Conservation (phyloP, 2,888 invertebrate species). For the Gnatocerus cornutus region DNA sequence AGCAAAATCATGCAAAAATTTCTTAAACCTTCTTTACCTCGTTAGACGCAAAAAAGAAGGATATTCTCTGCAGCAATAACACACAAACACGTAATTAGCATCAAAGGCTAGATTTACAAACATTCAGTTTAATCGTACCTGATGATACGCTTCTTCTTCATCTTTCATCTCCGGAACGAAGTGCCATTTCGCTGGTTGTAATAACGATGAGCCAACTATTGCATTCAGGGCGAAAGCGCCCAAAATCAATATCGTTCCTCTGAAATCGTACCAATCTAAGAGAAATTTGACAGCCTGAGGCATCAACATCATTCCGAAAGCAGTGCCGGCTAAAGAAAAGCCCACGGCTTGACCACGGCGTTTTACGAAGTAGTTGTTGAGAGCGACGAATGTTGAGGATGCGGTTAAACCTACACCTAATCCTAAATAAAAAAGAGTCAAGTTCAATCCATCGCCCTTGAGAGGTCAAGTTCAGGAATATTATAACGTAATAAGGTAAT, state of each 20-base stretch:
- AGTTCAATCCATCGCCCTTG: too few relatives aligned
- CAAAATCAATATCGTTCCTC: constrained; percentile 80
- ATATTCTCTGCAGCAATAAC: constrained; percentile 67
- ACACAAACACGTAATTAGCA: constrained; percentile 26
- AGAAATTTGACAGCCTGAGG: constrained; percentile 82
- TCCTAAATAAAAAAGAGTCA: constrained; percentile 72
- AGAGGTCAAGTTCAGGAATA: not conserved
- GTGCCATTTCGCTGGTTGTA: constrained; percentile 84
- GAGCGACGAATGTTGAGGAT: constrained; percentile 84
- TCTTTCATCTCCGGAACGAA: constrained; percentile 76
- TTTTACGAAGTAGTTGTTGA: constrained; percentile 85
- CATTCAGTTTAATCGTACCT: constrained; percentile 60
- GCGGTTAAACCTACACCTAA: constrained; percentile 85
- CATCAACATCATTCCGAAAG: constrained; percentile 86
- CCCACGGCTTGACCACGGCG: constrained; percentile 87
- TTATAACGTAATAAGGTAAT: too few relatives aligned
- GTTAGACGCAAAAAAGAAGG: constrained; percentile 69
- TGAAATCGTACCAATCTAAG: constrained; percentile 77
- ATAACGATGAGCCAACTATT: constrained; percentile 78
- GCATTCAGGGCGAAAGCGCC: constrained; percentile 81
- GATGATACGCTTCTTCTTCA: constrained; percentile 71
- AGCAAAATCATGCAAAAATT: constrained; percentile 16
- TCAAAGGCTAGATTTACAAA: not conserved
- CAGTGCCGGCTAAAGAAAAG: constrained; percentile 85
- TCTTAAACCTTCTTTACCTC: constrained; percentile 65